Base-by-base conservation (phyloP, 1,140 invertebrate species). In the Pseudomyrmex cubaensis region DNA sequence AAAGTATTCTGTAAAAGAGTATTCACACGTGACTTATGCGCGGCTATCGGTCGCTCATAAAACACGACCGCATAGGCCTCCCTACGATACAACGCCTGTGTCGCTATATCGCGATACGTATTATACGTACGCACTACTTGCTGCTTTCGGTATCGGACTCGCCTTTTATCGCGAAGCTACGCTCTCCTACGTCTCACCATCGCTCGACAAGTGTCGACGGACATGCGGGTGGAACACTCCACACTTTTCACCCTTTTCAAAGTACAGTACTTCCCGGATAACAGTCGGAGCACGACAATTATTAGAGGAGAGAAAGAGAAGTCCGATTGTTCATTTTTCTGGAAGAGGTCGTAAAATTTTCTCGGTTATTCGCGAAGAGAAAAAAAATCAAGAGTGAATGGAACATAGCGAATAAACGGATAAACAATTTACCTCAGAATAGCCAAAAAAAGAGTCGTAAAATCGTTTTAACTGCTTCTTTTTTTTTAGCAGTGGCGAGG, bases 11-110 rank as follows among this genome's bases (percentile, higher is more conserved):
- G 44, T 35, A 57, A 70, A 25, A 73, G 44, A 9, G 3, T 78
- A 62, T 12, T n/a, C 62, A 59, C 52, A 62, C 67, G 50, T 35
- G 48, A 84, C n/a, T 56, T 80, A 70, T 56, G 17, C 72, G 69
- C 62, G 80, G 76, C 69, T 85, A 83, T 86, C 85, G 64, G 70
- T 56, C 56, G 72, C 85, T 88, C 86, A 72, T 88, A 88, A 88
- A 88, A 69, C 82, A 87, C 70, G 72, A 67, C 2, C 69, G 44
- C 50, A 56, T 72, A 82, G 78, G 69, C 85, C 54, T 85, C 48
- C 17, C 57, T 59, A 52, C 35, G 82, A 52, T 86, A 88, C 87
- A 88, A 88, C 86, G 77, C 82, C 75, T 86, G 73, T 86, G 73
- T 88, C 66, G 54, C 54, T 70, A 73, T 86, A 88, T 88, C 76